Evolutionary conservation across 2,113 vertebrate genomes (phyloP), one percentile per base, ranked within the genome.

Genomic region (Oncorhynchus kisutch): DNA sequence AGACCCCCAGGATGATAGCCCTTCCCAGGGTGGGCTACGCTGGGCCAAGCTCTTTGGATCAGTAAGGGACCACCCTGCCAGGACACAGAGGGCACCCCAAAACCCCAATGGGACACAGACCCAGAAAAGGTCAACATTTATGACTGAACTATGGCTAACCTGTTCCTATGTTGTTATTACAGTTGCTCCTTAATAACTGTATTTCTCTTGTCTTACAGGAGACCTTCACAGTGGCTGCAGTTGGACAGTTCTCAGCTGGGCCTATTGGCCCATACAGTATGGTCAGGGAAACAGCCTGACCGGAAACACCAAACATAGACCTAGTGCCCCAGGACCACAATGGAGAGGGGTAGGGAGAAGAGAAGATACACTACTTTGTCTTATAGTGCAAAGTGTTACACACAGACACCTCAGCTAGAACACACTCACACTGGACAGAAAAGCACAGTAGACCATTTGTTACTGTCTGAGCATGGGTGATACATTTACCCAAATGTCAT

Each of bases 221-320:
- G 95, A 48, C 97, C 97, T 0, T 99, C 97, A 0, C 92, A 95
- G 70, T 98, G 97, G 97, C 92, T 99, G 65, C 94, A 94, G 78
- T 86, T 98, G 90, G 95, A 97, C 90, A 93, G 90, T 84, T 95
- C 95, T 0, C 86, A 96, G 59, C 91, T 98, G 74, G 96, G 96
- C 78, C 88, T 94, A 12, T 83, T 99, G 86, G 94, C 93, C 12
- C 95, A 95, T 72, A 96, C 94, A 0, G 88, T 98, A 22, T 93
- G 92, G 68, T 91, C 92, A 27, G 88, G 94, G 71, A 93, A 91
- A 88, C 78, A 49, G 22, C 84, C 0, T 85, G 68, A 75, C 65
- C 70, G 67, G 51, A 54, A 54, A 22, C 62, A 24, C 9, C 22
- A 73, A 22, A 72, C 72, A 27, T 34, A 73, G 68, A 51, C 80